A percentile compares a stretch with the other conserved stretches of the same genome.
Conservation (phyloP, 2,113 vertebrate species). For the Daphoenositta chrysoptera region DNA sequence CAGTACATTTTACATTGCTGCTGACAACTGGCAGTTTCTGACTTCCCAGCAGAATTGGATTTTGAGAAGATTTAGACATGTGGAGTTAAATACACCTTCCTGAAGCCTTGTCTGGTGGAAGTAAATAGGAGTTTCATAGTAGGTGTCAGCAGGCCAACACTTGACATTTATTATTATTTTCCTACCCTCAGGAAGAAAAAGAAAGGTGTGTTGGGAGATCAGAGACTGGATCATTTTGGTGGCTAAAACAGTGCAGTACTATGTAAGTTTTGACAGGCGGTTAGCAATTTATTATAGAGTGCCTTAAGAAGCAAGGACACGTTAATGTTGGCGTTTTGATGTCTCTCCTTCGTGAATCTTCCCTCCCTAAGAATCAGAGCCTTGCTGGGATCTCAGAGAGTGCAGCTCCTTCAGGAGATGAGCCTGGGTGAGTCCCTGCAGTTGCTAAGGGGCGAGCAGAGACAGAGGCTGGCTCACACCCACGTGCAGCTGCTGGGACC, state of each 20-base stretch:
- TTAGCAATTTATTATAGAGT: neutral
- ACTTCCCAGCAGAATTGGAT: neutral
- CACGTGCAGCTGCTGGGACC: rapidly evolving
- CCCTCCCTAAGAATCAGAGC: neutral
- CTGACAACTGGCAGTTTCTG: neutral
- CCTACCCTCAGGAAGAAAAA: neutral
- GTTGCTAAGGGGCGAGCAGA: rapidly evolving
- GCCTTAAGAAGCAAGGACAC: neutral
- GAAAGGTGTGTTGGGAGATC: neutral
- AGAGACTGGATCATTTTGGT: neutral
- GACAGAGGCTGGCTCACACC: neutral
- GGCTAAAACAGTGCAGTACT: neutral
- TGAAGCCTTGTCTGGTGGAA: neutral
- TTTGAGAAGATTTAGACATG: neutral
- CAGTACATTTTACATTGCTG: neutral
- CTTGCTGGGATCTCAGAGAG: neutral
- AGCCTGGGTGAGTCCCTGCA: neutral
- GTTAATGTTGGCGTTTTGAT: neutral
- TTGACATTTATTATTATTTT: neutral
- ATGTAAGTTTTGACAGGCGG: neutral
- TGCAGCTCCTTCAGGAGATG: neutral
- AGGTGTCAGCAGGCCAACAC: neutral
- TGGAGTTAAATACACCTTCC: neutral
- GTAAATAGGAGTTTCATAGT: neutral
- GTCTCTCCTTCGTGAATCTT: neutral